Evolutionary conservation across 2,888 invertebrate species (phyloP), one percentile per base, ranked within the genome.

Genomic region (Pantelozetes paolii): DNA sequence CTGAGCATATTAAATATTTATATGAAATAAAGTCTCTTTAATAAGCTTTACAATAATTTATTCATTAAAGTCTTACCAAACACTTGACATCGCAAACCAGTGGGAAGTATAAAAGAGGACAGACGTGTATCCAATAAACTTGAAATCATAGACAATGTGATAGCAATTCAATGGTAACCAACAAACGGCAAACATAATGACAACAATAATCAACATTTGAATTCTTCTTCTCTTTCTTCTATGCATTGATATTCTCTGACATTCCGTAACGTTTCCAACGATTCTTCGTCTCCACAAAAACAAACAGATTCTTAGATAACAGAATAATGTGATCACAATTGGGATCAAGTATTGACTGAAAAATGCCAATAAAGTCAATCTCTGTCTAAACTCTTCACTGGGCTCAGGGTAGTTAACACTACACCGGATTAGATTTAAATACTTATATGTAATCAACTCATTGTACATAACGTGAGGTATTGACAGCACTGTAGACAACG

Each of bases 131-230:
- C 5, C 28, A n/a, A 74, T 54, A 9, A 54, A 1, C 18, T 54
- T 81, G 59, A 82, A 79, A 76, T 82, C 81, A 13, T 81, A 81
- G 54, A 83, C 79, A 78, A 97, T 89, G 84, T 96, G 95, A 84
- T 94, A 96, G 45, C 90, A 86, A 82, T 96, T 95, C 83, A 91
- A 94, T 0, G 96, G 96, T 71, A 96, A 86, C 96, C 96, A 97
- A 83, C 96, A 96, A 0, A 95, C 89, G 45, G 90, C 94, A 82
- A 96, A 96, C 81, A 95, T 94, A 57, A 91, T 86, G 78, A 96
- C 95, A 13, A 96, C 94, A 1, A 94, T 91, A 79, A 96, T 93
- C 93, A 97, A 94, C 93, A 94, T 94, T n/a, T 70, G 50, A 9
- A 74, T 62, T 6, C 74, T 50, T 18, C 32, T 18, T 1, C 28